Percentiles rank a stretch among this genome's conserved stretches.
Conservation (phyloP, 2,888 invertebrate species). For the Dexiosoma caninum region DNA sequence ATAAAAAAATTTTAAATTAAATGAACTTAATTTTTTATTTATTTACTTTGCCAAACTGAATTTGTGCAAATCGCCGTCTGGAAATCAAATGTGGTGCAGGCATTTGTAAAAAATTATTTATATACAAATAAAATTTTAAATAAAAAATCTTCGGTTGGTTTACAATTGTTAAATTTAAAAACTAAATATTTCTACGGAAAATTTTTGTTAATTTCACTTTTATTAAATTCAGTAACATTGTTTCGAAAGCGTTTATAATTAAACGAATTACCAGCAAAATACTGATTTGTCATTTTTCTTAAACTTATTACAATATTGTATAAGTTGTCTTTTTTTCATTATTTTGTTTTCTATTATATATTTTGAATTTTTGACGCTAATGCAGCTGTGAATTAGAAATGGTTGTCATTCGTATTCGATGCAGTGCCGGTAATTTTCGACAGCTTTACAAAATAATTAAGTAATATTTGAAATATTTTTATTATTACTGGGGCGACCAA, state of each 20-base stretch:
- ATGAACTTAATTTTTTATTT: not conserved
- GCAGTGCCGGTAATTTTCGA: not conserved
- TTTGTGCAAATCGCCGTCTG: no score
- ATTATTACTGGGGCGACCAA: no score
- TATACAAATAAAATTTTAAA: no score
- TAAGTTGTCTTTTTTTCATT: not conserved
- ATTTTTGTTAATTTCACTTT: not conserved
- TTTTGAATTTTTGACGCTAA: not conserved
- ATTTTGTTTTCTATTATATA: not conserved
- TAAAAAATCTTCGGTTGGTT: no score
- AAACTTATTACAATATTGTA: not conserved
- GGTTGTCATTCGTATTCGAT: slow-evolving; percentile 27
- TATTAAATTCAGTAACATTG: not conserved
- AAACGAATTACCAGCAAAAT: not conserved
- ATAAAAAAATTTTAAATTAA: not conserved
- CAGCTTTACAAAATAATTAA: slow-evolving; percentile 29
- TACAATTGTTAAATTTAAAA: not conserved
- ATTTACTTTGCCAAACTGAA: no score
- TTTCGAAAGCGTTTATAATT: not conserved
- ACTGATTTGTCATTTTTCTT: not conserved
- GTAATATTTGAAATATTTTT: not conserved
- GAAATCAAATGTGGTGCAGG: no score
- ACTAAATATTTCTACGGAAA: not conserved
- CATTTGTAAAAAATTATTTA: no score
- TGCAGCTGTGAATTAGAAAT: slow-evolving; percentile 25